Percentiles rank a stretch among this genome's conserved stretches.
phyloP scores from a whole-genome alignment of 2,888 invertebrate genomes.

The Pandemis heparana region DNA sequence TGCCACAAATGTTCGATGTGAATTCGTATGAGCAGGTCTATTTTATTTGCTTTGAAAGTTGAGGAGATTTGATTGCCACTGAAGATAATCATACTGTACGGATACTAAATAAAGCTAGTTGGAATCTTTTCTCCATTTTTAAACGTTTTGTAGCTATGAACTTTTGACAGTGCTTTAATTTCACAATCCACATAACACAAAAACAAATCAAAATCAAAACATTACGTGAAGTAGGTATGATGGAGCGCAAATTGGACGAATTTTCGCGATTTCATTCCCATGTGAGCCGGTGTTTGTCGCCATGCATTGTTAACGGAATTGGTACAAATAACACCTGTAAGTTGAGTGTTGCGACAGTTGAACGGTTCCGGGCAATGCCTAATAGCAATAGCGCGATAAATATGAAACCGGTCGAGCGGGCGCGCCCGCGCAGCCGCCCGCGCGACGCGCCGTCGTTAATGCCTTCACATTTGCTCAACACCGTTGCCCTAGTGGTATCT shows the following conservation, averaged over 20 bases:
- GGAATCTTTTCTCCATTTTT: no score
- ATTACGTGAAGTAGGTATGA: no score
- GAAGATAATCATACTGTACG: background rate
- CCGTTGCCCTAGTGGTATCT: conserved; percentile 76
- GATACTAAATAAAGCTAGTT: no score
- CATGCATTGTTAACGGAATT: conserved; percentile 65
- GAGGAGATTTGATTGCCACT: background rate
- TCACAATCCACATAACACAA: no score
- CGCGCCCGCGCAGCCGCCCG: conserved; percentile 43
- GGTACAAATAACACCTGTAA: conserved; percentile 77
- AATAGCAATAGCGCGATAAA: conserved; percentile 58
- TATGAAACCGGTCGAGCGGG: conserved; percentile 71
- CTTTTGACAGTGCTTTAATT: no score
- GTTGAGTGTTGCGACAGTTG: conserved; percentile 69
- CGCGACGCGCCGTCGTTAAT: conserved; percentile 50
- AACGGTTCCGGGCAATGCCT: conserved; percentile 48
- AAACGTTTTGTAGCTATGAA: no score
- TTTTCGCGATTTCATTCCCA: background rate
- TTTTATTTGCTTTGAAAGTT: conserved; percentile 3
- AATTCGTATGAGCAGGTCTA: background rate
- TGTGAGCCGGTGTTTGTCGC: background rate
- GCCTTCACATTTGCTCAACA: conserved; percentile 61
- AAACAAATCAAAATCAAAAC: no score
- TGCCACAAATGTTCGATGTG: background rate
- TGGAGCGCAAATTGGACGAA: background rate